A percentile compares a stretch with the other conserved stretches of the same genome.
Conservation (phyloP, 2,888 invertebrate species). For the Polietes domitor region DNA sequence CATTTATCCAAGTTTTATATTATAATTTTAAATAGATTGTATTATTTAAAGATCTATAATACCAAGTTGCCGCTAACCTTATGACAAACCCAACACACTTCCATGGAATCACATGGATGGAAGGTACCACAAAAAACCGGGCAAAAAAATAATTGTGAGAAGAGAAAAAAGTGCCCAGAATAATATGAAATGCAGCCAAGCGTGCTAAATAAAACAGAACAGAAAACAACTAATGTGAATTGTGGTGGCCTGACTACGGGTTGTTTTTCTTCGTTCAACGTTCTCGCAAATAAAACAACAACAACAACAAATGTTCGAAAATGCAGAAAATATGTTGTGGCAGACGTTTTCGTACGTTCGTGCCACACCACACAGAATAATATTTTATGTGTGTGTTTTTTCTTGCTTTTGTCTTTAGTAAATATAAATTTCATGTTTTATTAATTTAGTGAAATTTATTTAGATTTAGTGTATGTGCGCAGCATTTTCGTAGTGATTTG, state of each 20-base stretch:
- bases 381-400: no score
- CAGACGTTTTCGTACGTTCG: neutral
- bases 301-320: neutral
- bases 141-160: constrained; percentile 14
- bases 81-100: no score
- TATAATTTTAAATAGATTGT: no score
- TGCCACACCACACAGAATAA: no score
- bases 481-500: neutral
- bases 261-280: neutral
- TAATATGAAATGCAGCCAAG: constrained; percentile 30
- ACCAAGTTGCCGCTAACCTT: no score
- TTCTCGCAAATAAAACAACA: neutral
- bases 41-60: no score
- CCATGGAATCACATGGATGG: no score
- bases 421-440: neutral
- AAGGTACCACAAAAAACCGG: neutral
- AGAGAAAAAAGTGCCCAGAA: constrained; percentile 26
- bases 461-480: neutral
- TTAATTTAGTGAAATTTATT: neutral
- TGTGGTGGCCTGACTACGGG: neutral
- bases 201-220: neutral
- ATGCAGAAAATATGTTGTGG: neutral
- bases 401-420: neutral
- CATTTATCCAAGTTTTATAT: no score
- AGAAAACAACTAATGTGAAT: neutral